These are phyloP conservation scores for Leistus spinibarbis DNA, from an alignment of 2,888 invertebrate species.

Conservation along the genomic window DNA sequence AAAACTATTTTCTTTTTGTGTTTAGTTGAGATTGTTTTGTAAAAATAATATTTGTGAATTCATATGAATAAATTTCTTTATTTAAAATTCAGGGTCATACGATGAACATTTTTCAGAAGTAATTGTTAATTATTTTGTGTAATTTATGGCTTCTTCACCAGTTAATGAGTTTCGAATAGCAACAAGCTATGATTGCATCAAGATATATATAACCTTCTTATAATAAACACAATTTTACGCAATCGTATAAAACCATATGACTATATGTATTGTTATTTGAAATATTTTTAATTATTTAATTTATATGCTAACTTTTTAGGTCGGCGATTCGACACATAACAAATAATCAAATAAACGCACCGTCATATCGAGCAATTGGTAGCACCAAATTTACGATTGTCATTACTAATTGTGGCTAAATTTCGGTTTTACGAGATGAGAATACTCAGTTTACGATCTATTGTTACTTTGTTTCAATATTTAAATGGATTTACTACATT, in stretches of 20 bases:
- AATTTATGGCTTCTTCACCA: slow-evolving; percentile 28
- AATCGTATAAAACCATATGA: neutral
- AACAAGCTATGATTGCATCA: neutral
- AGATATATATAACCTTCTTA: neutral
- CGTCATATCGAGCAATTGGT: slow-evolving; percentile 32
- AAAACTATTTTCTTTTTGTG: no score
- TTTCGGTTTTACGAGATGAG: slow-evolving; percentile 13
- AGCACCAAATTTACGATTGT: slow-evolving; percentile 17
- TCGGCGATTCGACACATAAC: neutral
- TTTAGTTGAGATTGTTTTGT: no score
- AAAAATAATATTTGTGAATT: no score
- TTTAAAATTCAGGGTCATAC: slow-evolving; percentile 31
- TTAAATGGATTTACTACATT: neutral
- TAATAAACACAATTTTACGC: slow-evolving; percentile 15
- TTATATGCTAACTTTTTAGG: slow-evolving; percentile 38
- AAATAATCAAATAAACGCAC: slow-evolving; percentile 23
- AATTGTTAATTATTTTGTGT: slow-evolving; percentile 24
- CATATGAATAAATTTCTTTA: no score
- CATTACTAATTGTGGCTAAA: neutral
- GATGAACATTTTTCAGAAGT: neutral
- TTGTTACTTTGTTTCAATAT: slow-evolving; percentile 14
- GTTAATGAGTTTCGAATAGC: slow-evolving; percentile 24
- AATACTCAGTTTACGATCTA: slow-evolving; percentile 7
- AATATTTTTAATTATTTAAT: slow-evolving; percentile 38
- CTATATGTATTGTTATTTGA: neutral